Conservation (phyloP, 1,140 invertebrate species). For the Cotesia typhae region DNA sequence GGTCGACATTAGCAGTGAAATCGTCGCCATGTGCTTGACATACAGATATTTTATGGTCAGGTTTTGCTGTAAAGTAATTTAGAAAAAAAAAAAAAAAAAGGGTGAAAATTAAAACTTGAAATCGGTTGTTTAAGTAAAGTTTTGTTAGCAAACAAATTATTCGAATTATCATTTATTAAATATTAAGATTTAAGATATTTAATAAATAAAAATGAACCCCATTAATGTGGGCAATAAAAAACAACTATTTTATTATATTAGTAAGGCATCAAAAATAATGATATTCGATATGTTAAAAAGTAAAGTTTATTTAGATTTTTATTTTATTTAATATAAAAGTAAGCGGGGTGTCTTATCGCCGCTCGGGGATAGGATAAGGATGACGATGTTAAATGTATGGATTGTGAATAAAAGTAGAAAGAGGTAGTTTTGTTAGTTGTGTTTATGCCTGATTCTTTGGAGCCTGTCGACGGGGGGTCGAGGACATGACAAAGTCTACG, state of each 20-base stretch:
- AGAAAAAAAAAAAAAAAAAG: background rate
- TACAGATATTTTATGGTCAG: too few relatives aligned
- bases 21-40: slow-evolving; percentile 16
- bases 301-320: background rate
- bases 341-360: slow-evolving; percentile 26
- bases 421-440: too few relatives aligned
- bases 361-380: background rate
- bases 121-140: background rate
- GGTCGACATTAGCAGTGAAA: slow-evolving; percentile 23
- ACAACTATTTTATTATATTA: slow-evolving; percentile 15
- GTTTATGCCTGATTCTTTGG: too few relatives aligned
- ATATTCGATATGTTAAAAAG: slow-evolving; percentile 18
- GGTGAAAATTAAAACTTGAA: background rate
- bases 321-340: slow-evolving; percentile 23
- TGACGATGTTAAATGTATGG: background rate
- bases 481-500: slow-evolving; percentile 32
- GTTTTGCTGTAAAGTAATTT: background rate
- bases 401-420: background rate
- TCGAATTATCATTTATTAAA: background rate
- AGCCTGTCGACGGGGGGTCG: slow-evolving; percentile 35
- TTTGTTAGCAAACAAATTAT: background rate
- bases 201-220: slow-evolving; percentile 12
- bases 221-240: slow-evolving; percentile 12
- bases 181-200: background rate
- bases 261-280: slow-evolving; percentile 28